Conservation (phyloP, 2,113 vertebrate species). For the Dromiciops gliroides region DNA sequence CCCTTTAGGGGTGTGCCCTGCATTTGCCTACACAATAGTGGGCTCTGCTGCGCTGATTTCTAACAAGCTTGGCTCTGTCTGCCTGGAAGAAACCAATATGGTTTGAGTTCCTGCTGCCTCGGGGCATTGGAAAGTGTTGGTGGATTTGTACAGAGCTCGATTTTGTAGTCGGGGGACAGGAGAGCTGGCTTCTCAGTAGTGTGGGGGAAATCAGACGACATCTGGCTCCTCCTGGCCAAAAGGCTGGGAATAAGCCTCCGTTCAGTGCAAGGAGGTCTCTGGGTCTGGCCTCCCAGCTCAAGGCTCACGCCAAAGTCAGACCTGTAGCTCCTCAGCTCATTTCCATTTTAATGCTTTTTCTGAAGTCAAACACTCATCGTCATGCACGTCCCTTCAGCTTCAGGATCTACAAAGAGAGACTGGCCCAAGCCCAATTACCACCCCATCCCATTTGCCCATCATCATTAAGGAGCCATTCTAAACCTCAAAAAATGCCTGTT, state of each 20-base stretch:
- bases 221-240: neutral
- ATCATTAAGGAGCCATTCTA: constrained; percentile 73
- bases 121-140: neutral
- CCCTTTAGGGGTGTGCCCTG: neutral
- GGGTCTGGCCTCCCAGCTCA: constrained; percentile 41
- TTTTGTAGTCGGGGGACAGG: neutral
- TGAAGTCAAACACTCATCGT: constrained; percentile 51
- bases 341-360: constrained; percentile 63
- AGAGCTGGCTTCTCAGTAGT: neutral
- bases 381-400: constrained; percentile 62
- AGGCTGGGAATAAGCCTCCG: constrained; percentile 18
- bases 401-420: constrained; percentile 54
- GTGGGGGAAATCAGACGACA: constrained; percentile 12
- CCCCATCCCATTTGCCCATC: constrained; percentile 70
- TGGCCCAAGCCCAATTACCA: constrained; percentile 71
- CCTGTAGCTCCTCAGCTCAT: constrained; percentile 61
- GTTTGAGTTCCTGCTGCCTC: neutral
- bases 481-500: constrained; percentile 65
- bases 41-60: neutral
- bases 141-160: neutral
- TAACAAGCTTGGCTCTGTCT: neutral
- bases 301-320: constrained; percentile 40
- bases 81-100: neutral
- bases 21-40: neutral
- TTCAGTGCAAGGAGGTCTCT: constrained; percentile 18